Percentiles rank a stretch among this genome's conserved stretches.
Evolutionary conservation across 35 echinoderm and acorn worm species (phyloP).

Genomic region (Acanthaster planci): DNA sequence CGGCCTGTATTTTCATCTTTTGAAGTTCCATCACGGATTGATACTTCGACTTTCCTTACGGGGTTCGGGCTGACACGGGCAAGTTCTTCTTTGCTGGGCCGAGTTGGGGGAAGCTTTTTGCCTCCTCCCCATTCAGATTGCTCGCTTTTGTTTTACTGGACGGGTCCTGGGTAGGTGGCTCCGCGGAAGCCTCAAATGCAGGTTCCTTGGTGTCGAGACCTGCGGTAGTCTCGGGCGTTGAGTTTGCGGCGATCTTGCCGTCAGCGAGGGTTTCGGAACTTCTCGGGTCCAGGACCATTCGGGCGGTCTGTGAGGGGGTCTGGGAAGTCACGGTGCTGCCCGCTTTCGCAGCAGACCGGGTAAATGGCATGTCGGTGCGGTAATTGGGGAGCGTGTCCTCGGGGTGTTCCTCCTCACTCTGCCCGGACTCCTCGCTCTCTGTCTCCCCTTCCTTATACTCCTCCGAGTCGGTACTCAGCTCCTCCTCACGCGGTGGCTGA

Average conservation of each 20-base stretch:
- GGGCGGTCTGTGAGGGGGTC: too few species aligned
- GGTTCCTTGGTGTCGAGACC: too few species aligned
- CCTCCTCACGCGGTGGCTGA: not conserved
- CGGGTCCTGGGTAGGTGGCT: too few species aligned
- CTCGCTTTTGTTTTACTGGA: too few species aligned
- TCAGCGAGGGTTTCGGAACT: too few species aligned
- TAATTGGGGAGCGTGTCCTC: not conserved
- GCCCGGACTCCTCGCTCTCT: not conserved
- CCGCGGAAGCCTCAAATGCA: too few species aligned
- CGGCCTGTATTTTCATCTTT: not conserved
- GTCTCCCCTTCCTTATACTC: not conserved
- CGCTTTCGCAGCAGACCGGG: too few species aligned
- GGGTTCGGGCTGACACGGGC: not conserved
- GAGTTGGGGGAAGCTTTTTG: not conserved
- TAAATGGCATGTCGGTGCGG: not conserved
- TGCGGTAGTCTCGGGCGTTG: too few species aligned
- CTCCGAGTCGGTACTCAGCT: conserved; percentile 4
- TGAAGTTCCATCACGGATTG: not conserved
- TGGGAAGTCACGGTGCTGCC: too few species aligned
- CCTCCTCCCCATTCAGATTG: not conserved
- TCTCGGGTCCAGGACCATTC: too few species aligned
- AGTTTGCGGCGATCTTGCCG: too few species aligned
- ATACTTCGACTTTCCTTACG: not conserved
- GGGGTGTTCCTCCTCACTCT: not conserved
- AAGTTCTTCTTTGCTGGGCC: not conserved